Percentiles rank a stretch among this genome's conserved stretches.
phyloP scores from a whole-genome alignment of 2,113 vertebrate species.

The Brachypteracias leptosomus region DNA sequence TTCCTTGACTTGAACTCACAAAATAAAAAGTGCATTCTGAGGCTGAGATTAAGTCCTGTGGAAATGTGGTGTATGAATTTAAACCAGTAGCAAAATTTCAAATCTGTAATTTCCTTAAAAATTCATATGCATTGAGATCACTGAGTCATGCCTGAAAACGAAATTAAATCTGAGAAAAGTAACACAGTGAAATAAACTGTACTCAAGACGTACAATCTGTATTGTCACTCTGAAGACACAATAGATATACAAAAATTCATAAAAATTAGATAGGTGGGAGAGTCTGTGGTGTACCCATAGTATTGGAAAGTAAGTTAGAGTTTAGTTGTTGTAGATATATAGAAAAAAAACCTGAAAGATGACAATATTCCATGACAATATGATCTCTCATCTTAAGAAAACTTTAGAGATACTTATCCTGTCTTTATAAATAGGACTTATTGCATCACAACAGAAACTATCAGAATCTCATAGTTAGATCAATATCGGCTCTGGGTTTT shows the following conservation, averaged over 20 bases:
- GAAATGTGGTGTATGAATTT: not conserved
- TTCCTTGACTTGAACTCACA: not conserved
- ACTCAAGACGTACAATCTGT: not conserved
- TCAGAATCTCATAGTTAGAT: not conserved
- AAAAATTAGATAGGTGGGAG: not conserved
- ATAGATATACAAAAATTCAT: not conserved
- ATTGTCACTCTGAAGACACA: not conserved
- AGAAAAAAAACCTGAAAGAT: not conserved
- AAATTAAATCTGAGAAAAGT: not conserved
- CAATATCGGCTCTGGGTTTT: not conserved
- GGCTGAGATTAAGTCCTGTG: not conserved
- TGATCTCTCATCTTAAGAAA: not conserved
- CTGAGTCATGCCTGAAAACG: not conserved
- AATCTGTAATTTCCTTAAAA: not conserved
- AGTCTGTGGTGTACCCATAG: not conserved
- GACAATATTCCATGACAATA: not conserved
- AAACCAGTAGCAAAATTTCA: not conserved
- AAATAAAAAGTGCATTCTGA: not conserved
- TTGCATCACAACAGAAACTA: not conserved
- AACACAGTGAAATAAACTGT: not conserved
- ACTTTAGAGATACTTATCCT: not conserved
- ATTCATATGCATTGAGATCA: not conserved
- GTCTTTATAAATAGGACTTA: not conserved
- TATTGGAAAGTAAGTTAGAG: not conserved
- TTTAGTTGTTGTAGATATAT: not conserved